phyloP scores from a whole-genome alignment of 2,888 invertebrate genomes.

The Linyphia triangularis region DNA sequence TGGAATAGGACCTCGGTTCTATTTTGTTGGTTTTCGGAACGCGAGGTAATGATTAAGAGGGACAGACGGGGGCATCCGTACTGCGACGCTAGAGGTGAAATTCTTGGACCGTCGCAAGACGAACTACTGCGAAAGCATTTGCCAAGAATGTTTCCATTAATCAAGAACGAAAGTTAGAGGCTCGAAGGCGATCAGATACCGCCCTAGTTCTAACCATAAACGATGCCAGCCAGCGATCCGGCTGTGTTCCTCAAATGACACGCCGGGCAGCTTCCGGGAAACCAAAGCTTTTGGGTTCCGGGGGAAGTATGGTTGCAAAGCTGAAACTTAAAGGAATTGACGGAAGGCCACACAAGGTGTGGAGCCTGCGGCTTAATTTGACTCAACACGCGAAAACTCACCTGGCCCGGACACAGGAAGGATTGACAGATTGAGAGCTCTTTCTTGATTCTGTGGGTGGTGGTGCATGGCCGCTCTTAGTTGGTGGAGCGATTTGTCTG shows the following conservation, averaged over 20 bases:
- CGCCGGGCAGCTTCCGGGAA: conserved; percentile 83
- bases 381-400: no score
- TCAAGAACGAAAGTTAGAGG: conserved; percentile 86
- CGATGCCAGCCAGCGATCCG: conserved; percentile 85
- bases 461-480: no score
- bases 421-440: no score
- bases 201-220: conserved; percentile 85
- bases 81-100: conserved; percentile 85
- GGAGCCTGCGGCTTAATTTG: no score
- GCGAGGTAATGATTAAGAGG: conserved; percentile 72
- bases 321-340: no score
- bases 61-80: conserved; percentile 82
- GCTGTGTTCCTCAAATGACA: conserved; percentile 83
- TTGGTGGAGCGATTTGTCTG: no score
- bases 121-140: conserved; percentile 85
- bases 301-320: no score
- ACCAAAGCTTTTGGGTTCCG: no score
- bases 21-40: background rate
- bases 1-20: no score
- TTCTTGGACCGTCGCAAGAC: conserved; percentile 84
- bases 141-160: conserved; percentile 86
- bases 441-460: no score
- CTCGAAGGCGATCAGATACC: conserved; percentile 86
- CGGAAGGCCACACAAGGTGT: no score
- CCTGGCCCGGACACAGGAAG: no score